A percentile compares a stretch with the other conserved stretches of the same genome.
phyloP scores from a whole-genome alignment of 2,113 vertebrate genomes.

The Rissa tridactyla region DNA sequence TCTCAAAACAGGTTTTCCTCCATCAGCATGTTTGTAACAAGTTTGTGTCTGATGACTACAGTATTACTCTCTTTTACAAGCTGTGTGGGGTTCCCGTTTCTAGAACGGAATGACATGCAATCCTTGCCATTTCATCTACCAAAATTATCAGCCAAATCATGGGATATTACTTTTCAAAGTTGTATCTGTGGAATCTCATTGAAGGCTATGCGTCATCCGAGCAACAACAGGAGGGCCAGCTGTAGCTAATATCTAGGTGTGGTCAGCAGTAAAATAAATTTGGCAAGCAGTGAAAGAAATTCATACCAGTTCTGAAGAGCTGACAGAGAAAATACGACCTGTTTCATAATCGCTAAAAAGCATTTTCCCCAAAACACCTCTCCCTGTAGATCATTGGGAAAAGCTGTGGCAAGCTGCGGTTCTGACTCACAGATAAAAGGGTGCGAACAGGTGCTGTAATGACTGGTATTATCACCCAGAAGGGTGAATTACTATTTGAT shows the following conservation, averaged over 20 bases:
- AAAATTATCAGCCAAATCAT: not conserved
- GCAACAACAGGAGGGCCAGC: not conserved
- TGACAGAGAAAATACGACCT: not conserved
- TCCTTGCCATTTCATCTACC: not conserved
- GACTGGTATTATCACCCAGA: not conserved
- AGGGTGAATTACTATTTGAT: not conserved
- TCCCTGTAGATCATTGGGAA: not conserved
- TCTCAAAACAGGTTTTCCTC: not conserved
- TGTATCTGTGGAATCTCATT: not conserved
- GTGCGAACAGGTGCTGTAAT: not conserved
- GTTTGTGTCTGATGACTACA: not conserved
- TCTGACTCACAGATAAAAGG: not conserved
- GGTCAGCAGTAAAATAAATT: not conserved
- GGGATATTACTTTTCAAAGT: not conserved
- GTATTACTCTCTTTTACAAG: not conserved
- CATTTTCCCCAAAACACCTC: not conserved
- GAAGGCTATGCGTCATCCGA: not conserved
- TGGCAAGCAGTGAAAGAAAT: not conserved
- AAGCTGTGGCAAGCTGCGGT: not conserved
- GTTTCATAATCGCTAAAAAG: not conserved
- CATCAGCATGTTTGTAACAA: not conserved
- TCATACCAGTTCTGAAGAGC: not conserved
- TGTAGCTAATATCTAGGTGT: not conserved
- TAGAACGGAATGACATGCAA: rapidly evolving
- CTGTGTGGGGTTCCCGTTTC: not conserved